Evolutionary conservation across 64 coral and sea anemone genomes (phyloP), one percentile per base, ranked within the genome.

Genomic region (Exaiptasia diaphana): DNA sequence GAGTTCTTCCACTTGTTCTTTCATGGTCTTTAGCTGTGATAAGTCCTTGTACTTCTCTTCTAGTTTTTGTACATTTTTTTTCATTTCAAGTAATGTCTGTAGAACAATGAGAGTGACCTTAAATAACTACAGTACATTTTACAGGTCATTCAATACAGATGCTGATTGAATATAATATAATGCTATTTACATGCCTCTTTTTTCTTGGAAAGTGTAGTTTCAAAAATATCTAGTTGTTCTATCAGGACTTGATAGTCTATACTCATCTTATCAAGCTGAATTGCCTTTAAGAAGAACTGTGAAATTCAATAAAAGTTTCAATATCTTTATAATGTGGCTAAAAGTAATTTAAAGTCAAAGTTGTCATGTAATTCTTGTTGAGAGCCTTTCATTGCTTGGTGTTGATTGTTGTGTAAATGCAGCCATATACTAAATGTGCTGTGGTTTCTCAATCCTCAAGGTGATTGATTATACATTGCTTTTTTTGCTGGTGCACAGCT

Each of bases 11-110:
- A 96, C 81, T 31, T 90, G 87, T n/a, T 85, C 87, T 48, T 96
- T 85, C 81, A 96, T 86, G 20, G 48, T 85, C 48, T 90, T 90
- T 20, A 96, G 59, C 69, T 96, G 93, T 42, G 75, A 64, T 5
- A 90, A 79, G 42, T 96, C 93, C 53, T 90, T 90, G 56, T 96
- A 96, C 18, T 86, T 90, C 21, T 96, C 87, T 57, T 96, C 87
- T 41, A 90, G 40, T 27, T 70, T 44, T 1, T 81, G 26, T n/a
- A 96, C 87, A 45, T 90, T 54, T 6, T 40, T 85, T 45, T 86
- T 73, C 75, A 86, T 96, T 27, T 46, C 43, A 40, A 85, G 94
- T 31, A 75, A 29, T 43, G 42, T 50, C 71, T 50, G 28, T 46
- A n/a, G 49, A 75, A 31, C 1, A 25, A 42, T 28, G 24, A 50